Evolutionary conservation across 2,113 vertebrate genomes (phyloP).

Genomic region (Oncorhynchus nerka): DNA sequence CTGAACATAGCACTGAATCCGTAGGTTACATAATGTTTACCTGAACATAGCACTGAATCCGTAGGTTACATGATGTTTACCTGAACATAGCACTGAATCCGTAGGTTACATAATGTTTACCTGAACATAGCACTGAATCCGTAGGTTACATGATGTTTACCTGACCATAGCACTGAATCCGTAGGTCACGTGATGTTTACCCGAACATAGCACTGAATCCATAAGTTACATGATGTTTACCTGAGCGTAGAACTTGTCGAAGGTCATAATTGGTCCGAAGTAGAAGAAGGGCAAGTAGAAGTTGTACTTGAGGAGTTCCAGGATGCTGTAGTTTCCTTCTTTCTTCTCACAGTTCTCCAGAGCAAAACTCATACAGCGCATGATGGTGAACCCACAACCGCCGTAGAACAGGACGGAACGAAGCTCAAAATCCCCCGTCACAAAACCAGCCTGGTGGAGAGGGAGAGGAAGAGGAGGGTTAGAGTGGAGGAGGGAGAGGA

Average conservation of each 20-base stretch:
- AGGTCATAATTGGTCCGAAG: conserved; percentile 95
- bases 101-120: too few relatives aligned
- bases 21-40: too few relatives aligned
- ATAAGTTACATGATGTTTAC: conserved; percentile 53
- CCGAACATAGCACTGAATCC: too few relatives aligned
- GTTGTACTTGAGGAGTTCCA: conserved; percentile 95
- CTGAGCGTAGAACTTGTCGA: conserved; percentile 88
- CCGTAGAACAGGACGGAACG: conserved; percentile 90
- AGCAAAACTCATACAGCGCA: conserved; percentile 93
- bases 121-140: too few relatives aligned
- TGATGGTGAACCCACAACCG: conserved; percentile 87
- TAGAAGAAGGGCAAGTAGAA: conserved; percentile 99
- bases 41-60: too few relatives aligned
- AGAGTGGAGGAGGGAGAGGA: too few relatives aligned
- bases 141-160: conserved; percentile 57
- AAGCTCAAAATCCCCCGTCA: conserved; percentile 84
- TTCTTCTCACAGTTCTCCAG: conserved; percentile 84
- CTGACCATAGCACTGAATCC: conserved; percentile 78
- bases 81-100: conserved; percentile 76
- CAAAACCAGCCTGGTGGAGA: conserved; percentile 73
- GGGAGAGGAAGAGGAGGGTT: neutral
- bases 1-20: too few relatives aligned
- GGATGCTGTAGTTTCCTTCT: conserved; percentile 84
- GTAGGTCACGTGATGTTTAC: too few relatives aligned
- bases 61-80: conserved; percentile 58